phyloP scores from a whole-genome alignment of 2,797 vertebrate genomes.

The Alca torda region DNA sequence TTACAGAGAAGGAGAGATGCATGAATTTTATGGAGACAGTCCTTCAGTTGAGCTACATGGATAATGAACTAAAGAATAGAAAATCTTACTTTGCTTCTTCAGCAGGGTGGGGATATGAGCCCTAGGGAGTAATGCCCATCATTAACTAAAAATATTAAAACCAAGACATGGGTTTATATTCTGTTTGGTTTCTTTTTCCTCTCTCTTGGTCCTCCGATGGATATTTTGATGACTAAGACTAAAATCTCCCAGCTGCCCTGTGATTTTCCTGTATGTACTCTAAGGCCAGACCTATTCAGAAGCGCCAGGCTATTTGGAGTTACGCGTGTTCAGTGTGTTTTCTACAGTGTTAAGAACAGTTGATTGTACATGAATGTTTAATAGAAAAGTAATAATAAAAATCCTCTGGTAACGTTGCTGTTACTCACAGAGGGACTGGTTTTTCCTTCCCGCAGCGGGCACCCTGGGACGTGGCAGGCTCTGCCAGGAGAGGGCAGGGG shows the following conservation, averaged over 20 bases:
- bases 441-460: not conserved
- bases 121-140: not conserved
- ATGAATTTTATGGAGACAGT: not conserved
- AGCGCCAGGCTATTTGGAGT: not conserved
- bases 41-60: not conserved
- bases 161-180: not conserved
- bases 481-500: slow-evolving; percentile 12
- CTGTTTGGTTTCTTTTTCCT: not conserved
- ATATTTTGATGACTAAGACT: not conserved
- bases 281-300: not conserved
- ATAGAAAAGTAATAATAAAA: not conserved
- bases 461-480: not conserved
- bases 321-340: not conserved
- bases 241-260: not conserved
- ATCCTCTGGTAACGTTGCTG: not conserved
- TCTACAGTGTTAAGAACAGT: not conserved
- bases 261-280: not conserved
- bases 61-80: not conserved
- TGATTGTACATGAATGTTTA: not conserved
- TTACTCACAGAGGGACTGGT: no score
- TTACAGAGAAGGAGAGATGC: not conserved
- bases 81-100: not conserved
- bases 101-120: not conserved
- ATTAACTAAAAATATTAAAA: not conserved
- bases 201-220: not conserved